Evolutionary conservation across 2,888 invertebrate species (phyloP).

Genomic region (Lamellibrachia satsuma): DNA sequence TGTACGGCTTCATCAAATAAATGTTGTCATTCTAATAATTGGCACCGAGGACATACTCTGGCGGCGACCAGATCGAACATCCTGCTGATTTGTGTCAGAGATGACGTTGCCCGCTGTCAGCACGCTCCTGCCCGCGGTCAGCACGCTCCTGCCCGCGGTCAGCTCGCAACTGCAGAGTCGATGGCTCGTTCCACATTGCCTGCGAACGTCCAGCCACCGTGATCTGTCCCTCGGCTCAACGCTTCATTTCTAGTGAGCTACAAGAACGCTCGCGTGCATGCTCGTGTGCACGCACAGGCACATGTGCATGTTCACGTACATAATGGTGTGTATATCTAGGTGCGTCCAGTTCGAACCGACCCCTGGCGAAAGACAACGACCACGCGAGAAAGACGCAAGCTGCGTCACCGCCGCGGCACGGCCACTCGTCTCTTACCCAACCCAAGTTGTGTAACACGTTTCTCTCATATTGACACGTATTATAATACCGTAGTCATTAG

Average conservation of each 20-base stretch:
- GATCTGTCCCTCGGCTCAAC: not conserved
- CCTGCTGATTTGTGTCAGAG: too few species aligned
- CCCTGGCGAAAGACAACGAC: not conserved
- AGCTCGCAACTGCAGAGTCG: too few species aligned
- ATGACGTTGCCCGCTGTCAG: too few species aligned
- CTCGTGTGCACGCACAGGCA: not conserved
- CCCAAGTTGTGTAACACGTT: too few species aligned
- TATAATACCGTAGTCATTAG: too few species aligned
- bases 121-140: too few species aligned
- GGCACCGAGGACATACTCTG: too few species aligned
- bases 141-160: too few species aligned
- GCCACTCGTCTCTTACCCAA: not conserved
- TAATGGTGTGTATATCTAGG: not conserved
- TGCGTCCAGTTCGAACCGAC: not conserved
- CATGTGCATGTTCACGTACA: not conserved
- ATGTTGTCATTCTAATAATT: too few species aligned
- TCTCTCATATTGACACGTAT: too few species aligned
- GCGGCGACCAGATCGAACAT: too few species aligned
- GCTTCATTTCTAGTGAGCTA: not conserved
- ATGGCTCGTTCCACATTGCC: not conserved
- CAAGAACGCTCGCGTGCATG: not conserved
- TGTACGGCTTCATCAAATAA: too few species aligned
- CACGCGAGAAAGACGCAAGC: not conserved
- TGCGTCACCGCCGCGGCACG: not conserved
- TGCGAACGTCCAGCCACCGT: not conserved